Evolutionary conservation across 1,140 invertebrate genomes (phyloP).

Genomic region (Ganaspis sp.): DNA sequence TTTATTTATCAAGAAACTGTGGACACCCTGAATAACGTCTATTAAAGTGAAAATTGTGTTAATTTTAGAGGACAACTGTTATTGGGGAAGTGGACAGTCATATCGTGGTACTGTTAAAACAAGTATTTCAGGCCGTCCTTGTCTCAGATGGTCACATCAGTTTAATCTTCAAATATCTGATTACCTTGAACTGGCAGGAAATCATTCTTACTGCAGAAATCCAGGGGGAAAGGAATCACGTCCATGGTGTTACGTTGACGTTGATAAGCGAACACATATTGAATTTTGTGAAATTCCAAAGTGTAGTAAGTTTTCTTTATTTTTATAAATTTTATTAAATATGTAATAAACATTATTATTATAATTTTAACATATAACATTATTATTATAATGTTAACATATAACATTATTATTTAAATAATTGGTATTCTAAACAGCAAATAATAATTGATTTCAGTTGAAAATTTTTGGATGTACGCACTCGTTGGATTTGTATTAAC

Average conservation of each 20-base stretch:
- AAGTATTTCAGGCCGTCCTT: constrained; percentile 84
- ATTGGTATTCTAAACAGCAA: too few species aligned
- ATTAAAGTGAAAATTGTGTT: too few species aligned
- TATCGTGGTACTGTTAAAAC: constrained; percentile 87
- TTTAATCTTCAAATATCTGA: constrained; percentile 85
- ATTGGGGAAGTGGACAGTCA: constrained; percentile 86
- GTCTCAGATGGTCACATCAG: constrained; percentile 90
- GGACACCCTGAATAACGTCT: too few species aligned
- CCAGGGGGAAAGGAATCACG: constrained; percentile 86
- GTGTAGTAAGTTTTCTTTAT: constrained; percentile 79
- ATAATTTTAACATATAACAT: too few species aligned
- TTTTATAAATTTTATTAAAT: neutral
- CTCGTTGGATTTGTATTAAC: constrained; percentile 76
- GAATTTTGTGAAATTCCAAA: constrained; percentile 90
- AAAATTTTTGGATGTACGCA: constrained; percentile 79
- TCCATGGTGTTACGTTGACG: constrained; percentile 94
- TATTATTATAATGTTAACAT: too few species aligned
- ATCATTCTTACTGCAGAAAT: constrained; percentile 95
- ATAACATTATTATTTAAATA: too few species aligned
- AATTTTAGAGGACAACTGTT: constrained; percentile 86
- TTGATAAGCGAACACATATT: constrained; percentile 79
- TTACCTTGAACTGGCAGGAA: constrained; percentile 89
- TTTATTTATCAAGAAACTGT: too few species aligned
- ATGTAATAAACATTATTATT: too few species aligned
- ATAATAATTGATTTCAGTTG: too few species aligned